Base-by-base conservation (phyloP, 2,888 invertebrate species). In the Xanthostigma xanthostigma region DNA sequence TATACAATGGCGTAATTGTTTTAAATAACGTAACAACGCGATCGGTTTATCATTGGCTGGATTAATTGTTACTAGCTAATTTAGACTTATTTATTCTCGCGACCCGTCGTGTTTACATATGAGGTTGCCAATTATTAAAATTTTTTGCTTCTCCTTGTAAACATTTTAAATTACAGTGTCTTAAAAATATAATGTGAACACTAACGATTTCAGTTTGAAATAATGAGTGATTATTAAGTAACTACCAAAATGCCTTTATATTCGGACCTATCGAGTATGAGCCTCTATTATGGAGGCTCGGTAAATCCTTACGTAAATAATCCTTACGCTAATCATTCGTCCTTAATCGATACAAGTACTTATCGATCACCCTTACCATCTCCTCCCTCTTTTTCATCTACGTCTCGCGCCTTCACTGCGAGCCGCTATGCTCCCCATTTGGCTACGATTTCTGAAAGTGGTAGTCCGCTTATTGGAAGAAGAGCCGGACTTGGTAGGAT, bases 401-500 rank as follows among this genome's bases (percentile, higher is more conserved):
- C 57, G 57, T 46, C 65, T 57, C 53, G 62, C 52, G 54, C 56
- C 9, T 54, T 60, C 45, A 58, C 70, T 8, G 55, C 62, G 1
- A 64, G 72, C 2, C 74, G 76, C 36, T 87, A 83, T 61, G 78
- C 82, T 41, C 86, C 87, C 0, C 81, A 83, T 58, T 67, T 87
- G 46, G 76, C 81, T 5, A 82, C 87, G 2, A 87, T 87, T 48
- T 78, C 80, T 8, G 81, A 81, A 63, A 64, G 70, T 2, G 71
- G 72, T 64, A 69, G 59, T 60, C 67, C 59, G 61, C 62, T 47
- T 64, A 64, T 2, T 63, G 63, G 9, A 68, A 65, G 55, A 70
- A 69, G 12, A 60, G 67, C 70, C 43, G 64, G 66, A 0, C 54
- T 73, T 17, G 66, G 71, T 36, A 62, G 74, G 44, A 67, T 74